phyloP scores from a whole-genome alignment of 2,113 vertebrate species.

The Odontophorus gujanensis region DNA sequence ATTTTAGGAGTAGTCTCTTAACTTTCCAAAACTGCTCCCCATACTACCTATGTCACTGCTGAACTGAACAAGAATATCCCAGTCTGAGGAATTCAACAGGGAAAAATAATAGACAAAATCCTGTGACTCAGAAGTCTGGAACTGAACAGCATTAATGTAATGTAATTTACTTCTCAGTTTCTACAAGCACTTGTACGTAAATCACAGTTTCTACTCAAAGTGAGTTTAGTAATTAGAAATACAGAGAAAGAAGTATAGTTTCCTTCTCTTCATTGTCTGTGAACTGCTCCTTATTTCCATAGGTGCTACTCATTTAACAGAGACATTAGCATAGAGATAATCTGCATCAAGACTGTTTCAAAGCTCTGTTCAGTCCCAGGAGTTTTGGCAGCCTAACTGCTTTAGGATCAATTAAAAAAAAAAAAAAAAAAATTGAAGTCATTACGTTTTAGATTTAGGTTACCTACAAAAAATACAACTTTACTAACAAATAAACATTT shows the following conservation, averaged over 20 bases:
- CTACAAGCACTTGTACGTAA: background rate
- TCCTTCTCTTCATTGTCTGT: background rate
- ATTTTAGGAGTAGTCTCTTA: background rate
- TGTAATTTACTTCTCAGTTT: background rate
- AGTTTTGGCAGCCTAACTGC: slow-evolving; percentile 20
- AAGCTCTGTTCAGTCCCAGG: slow-evolving; percentile 28
- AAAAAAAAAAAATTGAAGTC: slow-evolving; percentile 35
- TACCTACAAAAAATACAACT: background rate
- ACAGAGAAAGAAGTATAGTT: background rate
- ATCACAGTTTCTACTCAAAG: slow-evolving; percentile 5
- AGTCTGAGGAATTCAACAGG: background rate
- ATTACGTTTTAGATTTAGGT: slow-evolving; percentile 14
- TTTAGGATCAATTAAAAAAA: slow-evolving; percentile 41
- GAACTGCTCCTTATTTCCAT: slow-evolving; percentile 23
- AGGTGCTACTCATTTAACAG: slow-evolving; percentile 57
- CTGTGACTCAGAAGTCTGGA: background rate
- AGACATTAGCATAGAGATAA: slow-evolving; percentile 59
- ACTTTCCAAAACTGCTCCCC: background rate
- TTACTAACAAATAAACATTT: slow-evolving; percentile 2
- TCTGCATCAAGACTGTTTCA: slow-evolving; percentile 23
- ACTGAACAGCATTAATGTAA: background rate
- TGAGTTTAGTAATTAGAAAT: slow-evolving; percentile 8
- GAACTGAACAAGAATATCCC: background rate
- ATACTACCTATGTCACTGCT: background rate
- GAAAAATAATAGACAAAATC: background rate